Evolutionary conservation across 2,888 invertebrate species (phyloP).

Genomic region (Apoda limacodes): DNA sequence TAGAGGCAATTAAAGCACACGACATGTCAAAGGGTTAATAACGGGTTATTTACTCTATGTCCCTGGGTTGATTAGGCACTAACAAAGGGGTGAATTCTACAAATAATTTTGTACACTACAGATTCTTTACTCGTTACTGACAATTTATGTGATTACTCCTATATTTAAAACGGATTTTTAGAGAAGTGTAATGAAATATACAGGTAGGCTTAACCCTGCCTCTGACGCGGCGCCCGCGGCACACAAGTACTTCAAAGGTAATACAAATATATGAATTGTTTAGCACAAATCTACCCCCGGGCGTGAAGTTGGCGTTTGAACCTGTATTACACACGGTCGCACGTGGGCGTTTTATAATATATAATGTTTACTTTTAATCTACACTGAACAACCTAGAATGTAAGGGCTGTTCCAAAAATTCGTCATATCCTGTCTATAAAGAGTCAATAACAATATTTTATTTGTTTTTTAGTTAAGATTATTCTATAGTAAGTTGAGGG

Average conservation of each 20-base stretch:
- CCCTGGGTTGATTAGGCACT: too few relatives aligned
- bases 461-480: too few relatives aligned
- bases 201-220: too few relatives aligned
- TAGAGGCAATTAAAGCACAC: conserved; percentile 49
- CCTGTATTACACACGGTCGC: conserved; percentile 29
- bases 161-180: too few relatives aligned
- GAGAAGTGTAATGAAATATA: too few relatives aligned
- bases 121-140: too few relatives aligned
- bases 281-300: conserved; percentile 49
- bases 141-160: too few relatives aligned
- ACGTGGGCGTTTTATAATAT: conserved; percentile 26
- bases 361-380: conserved; percentile 13
- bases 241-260: conserved; percentile 63
- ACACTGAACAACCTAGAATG: conserved; percentile 6
- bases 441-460: too few relatives aligned
- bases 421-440: conserved; percentile 8
- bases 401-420: conserved; percentile 14
- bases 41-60: conserved; percentile 26
- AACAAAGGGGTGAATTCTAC: too few relatives aligned
- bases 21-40: conserved; percentile 67
- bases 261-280: conserved; percentile 65
- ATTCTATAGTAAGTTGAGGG: too few relatives aligned
- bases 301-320: conserved; percentile 33
- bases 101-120: too few relatives aligned
- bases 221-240: conserved; percentile 57